Percentiles rank a stretch among this genome's conserved stretches.
Conservation (phyloP, 2,888 invertebrate genomes). For the Yponomeuta cagnagella region DNA sequence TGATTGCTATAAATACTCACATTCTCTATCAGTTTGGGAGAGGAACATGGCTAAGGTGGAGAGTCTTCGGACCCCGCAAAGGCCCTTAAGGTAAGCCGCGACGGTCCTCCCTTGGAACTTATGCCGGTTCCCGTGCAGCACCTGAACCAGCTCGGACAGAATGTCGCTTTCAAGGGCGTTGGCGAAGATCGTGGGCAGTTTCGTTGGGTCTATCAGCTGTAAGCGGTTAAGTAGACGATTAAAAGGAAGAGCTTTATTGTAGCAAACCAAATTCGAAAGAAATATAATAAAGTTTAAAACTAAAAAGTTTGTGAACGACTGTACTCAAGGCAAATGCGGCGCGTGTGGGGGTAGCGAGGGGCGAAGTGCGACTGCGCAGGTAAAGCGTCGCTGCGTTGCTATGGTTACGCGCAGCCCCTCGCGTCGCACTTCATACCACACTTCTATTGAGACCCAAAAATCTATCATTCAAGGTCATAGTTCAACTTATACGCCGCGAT, state of each 20-base stretch:
- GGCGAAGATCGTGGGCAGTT: constrained; percentile 78
- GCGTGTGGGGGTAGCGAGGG: too few species aligned
- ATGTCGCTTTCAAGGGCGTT: constrained; percentile 80
- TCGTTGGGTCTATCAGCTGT: constrained; percentile 75
- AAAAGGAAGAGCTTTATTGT: neutral
- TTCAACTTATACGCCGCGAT: too few species aligned
- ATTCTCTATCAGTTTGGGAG: constrained; percentile 71
- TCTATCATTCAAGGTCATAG: too few species aligned
- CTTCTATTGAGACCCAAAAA: neutral
- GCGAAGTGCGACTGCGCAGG: too few species aligned
- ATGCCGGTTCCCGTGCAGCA: constrained; percentile 53
- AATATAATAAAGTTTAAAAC: too few species aligned
- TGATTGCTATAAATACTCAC: constrained; percentile 46
- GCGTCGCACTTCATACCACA: neutral
- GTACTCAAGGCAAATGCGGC: too few species aligned
- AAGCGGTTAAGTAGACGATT: constrained; percentile 22
- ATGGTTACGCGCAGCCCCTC: too few species aligned
- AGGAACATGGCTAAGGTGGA: constrained; percentile 80
- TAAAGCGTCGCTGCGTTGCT: too few species aligned
- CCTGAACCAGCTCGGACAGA: constrained; percentile 76
- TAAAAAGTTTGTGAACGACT: too few species aligned
- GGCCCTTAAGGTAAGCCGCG: constrained; percentile 65
- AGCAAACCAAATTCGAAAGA: too few species aligned
- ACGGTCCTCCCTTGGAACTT: constrained; percentile 53
- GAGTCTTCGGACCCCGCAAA: constrained; percentile 79